phyloP scores from a whole-genome alignment of 2,888 invertebrate genomes.

The Digitonthophagus gazella region DNA sequence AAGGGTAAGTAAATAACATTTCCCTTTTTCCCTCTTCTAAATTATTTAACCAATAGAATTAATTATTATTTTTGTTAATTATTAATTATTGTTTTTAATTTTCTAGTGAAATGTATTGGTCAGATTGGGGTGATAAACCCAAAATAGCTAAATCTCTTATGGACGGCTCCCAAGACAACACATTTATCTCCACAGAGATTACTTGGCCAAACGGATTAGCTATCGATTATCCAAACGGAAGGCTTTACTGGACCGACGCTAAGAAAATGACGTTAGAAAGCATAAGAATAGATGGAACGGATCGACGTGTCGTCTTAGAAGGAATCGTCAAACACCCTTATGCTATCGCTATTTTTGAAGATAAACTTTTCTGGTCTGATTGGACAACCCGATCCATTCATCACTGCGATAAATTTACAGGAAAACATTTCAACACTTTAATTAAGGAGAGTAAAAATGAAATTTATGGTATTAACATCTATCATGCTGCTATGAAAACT shows the following conservation, averaged over 20 bases:
- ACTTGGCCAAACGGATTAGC: constrained; percentile 85
- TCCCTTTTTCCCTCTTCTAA: too few relatives aligned
- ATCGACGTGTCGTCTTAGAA: constrained; percentile 60
- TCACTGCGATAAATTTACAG: constrained; percentile 74
- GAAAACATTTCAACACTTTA: constrained; percentile 60
- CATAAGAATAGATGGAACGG: constrained; percentile 62
- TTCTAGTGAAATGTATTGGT: constrained; percentile 86
- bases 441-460: constrained; percentile 54
- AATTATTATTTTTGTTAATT: background rate
- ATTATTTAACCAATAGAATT: too few relatives aligned
- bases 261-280: constrained; percentile 66
- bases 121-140: constrained; percentile 76
- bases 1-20: constrained; percentile 63
- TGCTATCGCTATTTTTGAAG: constrained; percentile 83
- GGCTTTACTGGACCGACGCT: constrained; percentile 89
- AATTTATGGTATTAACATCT: constrained; percentile 69
- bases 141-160: constrained; percentile 78
- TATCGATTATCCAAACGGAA: constrained; percentile 72
- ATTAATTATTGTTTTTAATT: constrained; percentile 30
- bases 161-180: constrained; percentile 70
- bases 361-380: constrained; percentile 87
- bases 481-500: constrained; percentile 65
- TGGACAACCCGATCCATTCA: constrained; percentile 75
- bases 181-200: constrained; percentile 64
- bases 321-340: constrained; percentile 77